Conservation (phyloP, 2,113 vertebrate genomes). For the Stomatorhinus ivindoensis region DNA sequence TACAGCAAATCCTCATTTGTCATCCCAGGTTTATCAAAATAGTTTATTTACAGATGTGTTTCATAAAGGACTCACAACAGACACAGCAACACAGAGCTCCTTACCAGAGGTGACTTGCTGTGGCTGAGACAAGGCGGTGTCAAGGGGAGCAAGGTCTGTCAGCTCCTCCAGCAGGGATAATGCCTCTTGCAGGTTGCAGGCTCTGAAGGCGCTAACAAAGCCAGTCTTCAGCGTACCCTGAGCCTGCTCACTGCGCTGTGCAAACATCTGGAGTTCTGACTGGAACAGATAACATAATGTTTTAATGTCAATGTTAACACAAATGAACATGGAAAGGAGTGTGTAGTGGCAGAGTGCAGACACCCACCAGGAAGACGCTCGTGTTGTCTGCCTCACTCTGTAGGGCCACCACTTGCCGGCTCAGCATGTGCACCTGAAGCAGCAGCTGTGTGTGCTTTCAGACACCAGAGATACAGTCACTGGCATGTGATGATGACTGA, state of each 20-base stretch:
- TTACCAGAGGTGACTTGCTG: constrained; percentile 27
- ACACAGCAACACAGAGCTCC: constrained; percentile 19
- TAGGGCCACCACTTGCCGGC: constrained; percentile 61
- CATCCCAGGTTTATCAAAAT: too few relatives aligned
- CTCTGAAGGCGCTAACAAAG: constrained; percentile 71
- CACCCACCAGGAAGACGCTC: constrained; percentile 76
- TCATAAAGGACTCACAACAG: not conserved
- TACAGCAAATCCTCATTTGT: not conserved
- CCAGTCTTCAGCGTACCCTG: constrained; percentile 40
- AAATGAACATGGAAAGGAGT: not conserved
- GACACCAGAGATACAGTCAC: not conserved
- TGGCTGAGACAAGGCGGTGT: not conserved
- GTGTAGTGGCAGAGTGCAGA: not conserved
- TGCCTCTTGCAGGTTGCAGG: constrained; percentile 71
- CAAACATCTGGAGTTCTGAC: constrained; percentile 58
- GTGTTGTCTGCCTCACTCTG: constrained; percentile 68
- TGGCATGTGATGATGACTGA: not conserved
- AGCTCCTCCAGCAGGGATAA: constrained; percentile 73
- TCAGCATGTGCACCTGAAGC: constrained; percentile 77
- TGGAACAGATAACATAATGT: constrained; percentile 20
- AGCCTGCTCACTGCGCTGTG: constrained; percentile 48
- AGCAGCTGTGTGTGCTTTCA: constrained; percentile 84
- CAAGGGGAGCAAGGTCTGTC: constrained; percentile 16
- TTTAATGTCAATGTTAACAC: not conserved
- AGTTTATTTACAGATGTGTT: not conserved